Base-by-base conservation (phyloP, 2,113 vertebrate species). In the Hydrochoerus hydrochaeris region DNA sequence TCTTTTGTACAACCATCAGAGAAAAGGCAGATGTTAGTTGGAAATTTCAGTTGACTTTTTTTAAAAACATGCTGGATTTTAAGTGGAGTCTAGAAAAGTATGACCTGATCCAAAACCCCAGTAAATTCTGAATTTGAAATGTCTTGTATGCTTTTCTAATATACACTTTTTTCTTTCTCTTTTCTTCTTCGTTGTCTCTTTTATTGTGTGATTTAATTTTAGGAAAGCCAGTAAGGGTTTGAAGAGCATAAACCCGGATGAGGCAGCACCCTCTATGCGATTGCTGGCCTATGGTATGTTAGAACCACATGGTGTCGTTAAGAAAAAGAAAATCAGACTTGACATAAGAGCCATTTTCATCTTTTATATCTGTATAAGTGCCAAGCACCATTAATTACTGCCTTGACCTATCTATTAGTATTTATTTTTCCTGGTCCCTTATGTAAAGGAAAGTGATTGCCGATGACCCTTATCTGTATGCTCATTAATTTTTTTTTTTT, bases 171-270 rank as follows among this genome's bases (percentile, higher is more conserved):
- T 82, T 49, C 46, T 84, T 19, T 67, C 65, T 24, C 32, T 71
- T 44, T 46, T 46, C 81, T 65, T 69, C 10, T 12, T 5, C 17
- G 57, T 24, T 71, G 69, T 89, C 26, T 26, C 22, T 58, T 62
- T 13, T 65, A 35, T 24, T 85, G 7, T 96, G 3, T 94, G 91
- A 4, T 86, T 91, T 96, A 96, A 52, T 88, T 98, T 95, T 97
- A 99, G 99, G 97, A 99, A 99, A 98, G 99, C 99, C 5, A 99
- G 98, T 96, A 98, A 99, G 97, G 99, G 99, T 94, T 98, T 99
- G 90, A 98, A 99, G 92, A 90, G 95, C 63, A 98, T 99, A 96
- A 99, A 98, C 77, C 99, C 99, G 90, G 99, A 99, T 94, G 99
- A 99, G 92, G 98, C 98, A 38, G 98, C 98, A 97, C 99, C 99